Evolutionary conservation across 2,113 vertebrate species (phyloP), one percentile per base, ranked within the genome.

Genomic region (Hypomesus transpacificus): DNA sequence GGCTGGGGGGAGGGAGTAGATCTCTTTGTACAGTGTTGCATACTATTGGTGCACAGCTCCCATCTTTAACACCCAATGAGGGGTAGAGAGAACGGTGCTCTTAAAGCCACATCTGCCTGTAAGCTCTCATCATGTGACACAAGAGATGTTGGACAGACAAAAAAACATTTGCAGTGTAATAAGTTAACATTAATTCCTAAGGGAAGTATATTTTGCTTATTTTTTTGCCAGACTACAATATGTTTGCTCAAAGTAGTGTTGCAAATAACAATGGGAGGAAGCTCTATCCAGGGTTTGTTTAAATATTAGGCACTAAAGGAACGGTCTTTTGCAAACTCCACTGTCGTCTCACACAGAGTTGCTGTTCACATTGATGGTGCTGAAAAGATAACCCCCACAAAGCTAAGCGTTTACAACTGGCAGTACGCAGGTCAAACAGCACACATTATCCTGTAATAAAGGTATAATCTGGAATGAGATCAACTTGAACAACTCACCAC

Each of bases 21-120:
- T 93, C 92, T 90, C 90, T 90, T 86, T 90, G 85, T 91, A 90
- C 87, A 91, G 83, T 87, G 84, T 79, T 70, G 71, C 9, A 80
- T 77, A 63, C 79, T 74, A 95, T 94, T 95, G 94, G 94, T 80
- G 82, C 84, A 87, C 28, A 71, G 79, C 73, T 56, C 50, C 74
- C 7, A 39, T 14, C 52, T 53, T n/a, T 46, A 71, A 77, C 76
- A 80, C 78, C 88, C 87, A 90, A 90, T 91, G 34, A 69, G 66
- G 71, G 39, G n/a, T n/a, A 22, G 51, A 39, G 18, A 18, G n/a
- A 26, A 59, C 6, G 8, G 5, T 8, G 21, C 18, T 56, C 46
- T 80, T 82, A 80, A 77, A 84, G 70, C 11, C 58, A 78, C 60
- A 80, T 67, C 56, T 84, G 31, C 16, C 92, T 11, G 4, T 26